Conservation (phyloP, 2,888 invertebrate species). For the Argyresthia albistria region DNA sequence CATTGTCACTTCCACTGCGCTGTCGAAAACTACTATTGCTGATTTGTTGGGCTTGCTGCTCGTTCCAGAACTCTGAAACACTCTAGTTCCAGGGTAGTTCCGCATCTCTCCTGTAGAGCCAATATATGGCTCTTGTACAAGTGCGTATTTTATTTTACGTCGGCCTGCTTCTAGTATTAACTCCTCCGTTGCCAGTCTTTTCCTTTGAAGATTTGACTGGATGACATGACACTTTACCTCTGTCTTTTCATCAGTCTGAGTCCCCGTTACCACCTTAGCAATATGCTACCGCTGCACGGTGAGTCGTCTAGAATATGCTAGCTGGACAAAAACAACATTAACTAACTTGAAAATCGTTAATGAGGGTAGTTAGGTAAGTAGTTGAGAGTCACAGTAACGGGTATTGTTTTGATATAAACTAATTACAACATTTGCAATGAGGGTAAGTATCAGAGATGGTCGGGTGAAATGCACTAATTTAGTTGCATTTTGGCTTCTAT, state of each 20-base stretch:
- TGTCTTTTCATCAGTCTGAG: background rate
- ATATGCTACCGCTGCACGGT: background rate
- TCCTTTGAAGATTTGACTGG: slow-evolving; percentile 11
- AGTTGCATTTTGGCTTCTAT: no score
- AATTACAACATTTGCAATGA: no score
- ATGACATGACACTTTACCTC: background rate
- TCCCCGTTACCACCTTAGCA: background rate
- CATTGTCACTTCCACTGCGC: background rate
- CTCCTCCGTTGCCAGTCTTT: slow-evolving; percentile 9
- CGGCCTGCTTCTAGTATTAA: slow-evolving; percentile 6
- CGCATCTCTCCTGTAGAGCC: slow-evolving; percentile 2
- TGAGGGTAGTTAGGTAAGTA: no score
- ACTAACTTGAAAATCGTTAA: no score
- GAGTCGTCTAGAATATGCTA: no score
- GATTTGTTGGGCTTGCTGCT: slow-evolving; percentile 5
- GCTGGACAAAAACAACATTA: no score
- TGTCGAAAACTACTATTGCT: slow-evolving; percentile 9
- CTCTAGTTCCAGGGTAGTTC: background rate
- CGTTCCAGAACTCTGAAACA: slow-evolving; percentile 3
- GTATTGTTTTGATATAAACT: no score
- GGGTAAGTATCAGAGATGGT: no score
- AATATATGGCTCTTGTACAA: slow-evolving; percentile 11
- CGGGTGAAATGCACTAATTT: no score
- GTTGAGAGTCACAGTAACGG: no score
- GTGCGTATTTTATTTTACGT: background rate